These are phyloP conservation scores for Glaucomys volans DNA, from an alignment of 2,113 vertebrate species.

Conservation along the genomic window DNA sequence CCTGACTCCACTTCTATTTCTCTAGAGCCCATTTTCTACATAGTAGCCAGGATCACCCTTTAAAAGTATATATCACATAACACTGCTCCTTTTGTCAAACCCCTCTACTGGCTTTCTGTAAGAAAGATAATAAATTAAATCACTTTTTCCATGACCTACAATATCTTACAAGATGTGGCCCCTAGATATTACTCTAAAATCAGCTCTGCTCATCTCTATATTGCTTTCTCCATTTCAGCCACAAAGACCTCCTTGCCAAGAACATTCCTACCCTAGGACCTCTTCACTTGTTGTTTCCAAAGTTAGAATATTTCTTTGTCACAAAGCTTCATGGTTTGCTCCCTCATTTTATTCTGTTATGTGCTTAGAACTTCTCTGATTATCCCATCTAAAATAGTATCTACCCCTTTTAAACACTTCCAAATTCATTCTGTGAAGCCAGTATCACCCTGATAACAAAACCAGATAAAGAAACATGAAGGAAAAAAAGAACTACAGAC, in stretches of 20 bases:
- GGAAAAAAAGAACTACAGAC: too few species aligned
- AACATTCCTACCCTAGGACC: neutral
- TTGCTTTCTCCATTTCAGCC: neutral
- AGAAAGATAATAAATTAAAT: neutral
- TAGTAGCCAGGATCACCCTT: too few species aligned
- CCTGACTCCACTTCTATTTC: neutral
- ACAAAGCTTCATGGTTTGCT: neutral
- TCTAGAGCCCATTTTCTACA: neutral
- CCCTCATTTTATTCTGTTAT: neutral
- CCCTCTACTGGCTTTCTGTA: neutral
- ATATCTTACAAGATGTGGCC: neutral
- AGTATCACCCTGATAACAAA: too few species aligned
- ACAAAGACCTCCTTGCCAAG: neutral
- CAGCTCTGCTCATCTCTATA: neutral
- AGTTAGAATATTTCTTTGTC: neutral
- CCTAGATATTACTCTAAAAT: neutral
- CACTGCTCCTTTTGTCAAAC: neutral
- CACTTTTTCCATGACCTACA: neutral
- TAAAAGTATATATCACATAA: neutral
- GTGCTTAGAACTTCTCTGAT: neutral
- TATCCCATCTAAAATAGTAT: slow-evolving; percentile 17
- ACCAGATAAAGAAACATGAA: too few species aligned
- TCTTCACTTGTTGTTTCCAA: neutral
- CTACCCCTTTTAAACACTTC: neutral
- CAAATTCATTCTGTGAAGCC: too few species aligned